Evolutionary conservation across 2,888 invertebrate genomes (phyloP).

Genomic region (Perdita meconis): DNA sequence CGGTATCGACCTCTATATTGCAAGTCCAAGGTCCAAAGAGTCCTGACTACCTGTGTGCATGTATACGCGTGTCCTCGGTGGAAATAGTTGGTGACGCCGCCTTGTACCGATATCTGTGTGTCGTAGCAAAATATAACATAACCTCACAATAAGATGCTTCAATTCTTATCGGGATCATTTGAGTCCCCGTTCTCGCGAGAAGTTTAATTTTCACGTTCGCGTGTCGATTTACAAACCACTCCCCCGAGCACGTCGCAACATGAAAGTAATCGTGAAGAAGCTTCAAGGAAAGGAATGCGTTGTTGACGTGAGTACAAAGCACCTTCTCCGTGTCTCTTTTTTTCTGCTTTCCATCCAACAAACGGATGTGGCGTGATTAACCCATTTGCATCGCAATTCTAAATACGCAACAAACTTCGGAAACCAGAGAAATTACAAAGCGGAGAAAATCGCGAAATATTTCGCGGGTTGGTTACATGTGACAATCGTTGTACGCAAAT

Average conservation of each 20-base stretch:
- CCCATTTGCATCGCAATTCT: neutral
- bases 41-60: conserved; percentile 24
- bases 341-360: neutral
- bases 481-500: too few relatives aligned
- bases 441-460: too few relatives aligned
- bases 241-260: conserved; percentile 78
- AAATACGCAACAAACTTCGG: too few relatives aligned
- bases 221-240: conserved; percentile 15
- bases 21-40: neutral
- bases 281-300: conserved; percentile 89
- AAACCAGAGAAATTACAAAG: too few relatives aligned
- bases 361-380: neutral
- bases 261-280: conserved; percentile 91
- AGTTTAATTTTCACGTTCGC: conserved; percentile 59
- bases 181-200: conserved; percentile 39
- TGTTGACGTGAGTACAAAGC: conserved; percentile 86
- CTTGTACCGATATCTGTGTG: conserved; percentile 37
- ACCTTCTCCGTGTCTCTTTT: neutral
- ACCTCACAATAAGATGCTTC: conserved; percentile 72
- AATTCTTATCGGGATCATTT: conserved; percentile 45
- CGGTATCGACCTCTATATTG: conserved; percentile 19
- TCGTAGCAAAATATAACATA: conserved; percentile 73
- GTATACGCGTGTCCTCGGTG: conserved; percentile 23
- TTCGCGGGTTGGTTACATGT: too few relatives aligned
- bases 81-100: conserved; percentile 59